Conservation (phyloP, 2,113 vertebrate species). For the Eubucco bourcierii region DNA sequence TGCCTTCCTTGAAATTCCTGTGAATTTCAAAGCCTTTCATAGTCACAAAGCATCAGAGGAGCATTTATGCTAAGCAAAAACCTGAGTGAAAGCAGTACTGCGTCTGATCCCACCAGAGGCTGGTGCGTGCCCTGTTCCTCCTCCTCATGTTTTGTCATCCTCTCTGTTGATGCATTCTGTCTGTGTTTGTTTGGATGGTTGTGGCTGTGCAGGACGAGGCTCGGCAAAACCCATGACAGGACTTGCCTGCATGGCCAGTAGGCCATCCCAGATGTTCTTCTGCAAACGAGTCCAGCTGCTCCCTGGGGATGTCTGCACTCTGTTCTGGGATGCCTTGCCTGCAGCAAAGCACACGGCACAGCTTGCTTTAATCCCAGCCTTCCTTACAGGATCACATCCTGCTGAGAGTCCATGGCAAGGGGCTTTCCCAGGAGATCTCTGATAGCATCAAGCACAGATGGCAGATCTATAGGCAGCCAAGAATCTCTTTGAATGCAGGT, state of each 20-base stretch:
- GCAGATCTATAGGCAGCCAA: neutral
- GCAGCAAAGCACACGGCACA: accelerated
- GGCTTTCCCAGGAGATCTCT: neutral
- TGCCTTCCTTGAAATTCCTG: constrained; percentile 45
- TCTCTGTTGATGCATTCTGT: neutral
- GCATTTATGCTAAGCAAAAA: constrained; percentile 60
- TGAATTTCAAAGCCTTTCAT: constrained; percentile 62
- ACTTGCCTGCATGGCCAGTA: neutral
- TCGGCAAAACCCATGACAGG: neutral
- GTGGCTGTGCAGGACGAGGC: accelerated
- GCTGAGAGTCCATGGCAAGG: neutral
- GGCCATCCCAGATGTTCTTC: neutral
- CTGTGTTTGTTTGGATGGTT: neutral
- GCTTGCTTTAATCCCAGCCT: neutral
- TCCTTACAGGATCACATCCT: neutral
- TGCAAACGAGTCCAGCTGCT: neutral
- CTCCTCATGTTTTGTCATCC: neutral
- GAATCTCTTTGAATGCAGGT: neutral
- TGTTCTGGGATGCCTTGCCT: neutral
- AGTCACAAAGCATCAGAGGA: constrained; percentile 49
- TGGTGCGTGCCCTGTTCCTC: neutral
- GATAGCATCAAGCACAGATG: neutral
- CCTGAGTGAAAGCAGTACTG: neutral
- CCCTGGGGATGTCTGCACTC: neutral
- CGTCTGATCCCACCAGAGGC: constrained; percentile 16